Conservation (phyloP, 2,888 invertebrate species). For the Mechanitis messenoides region DNA sequence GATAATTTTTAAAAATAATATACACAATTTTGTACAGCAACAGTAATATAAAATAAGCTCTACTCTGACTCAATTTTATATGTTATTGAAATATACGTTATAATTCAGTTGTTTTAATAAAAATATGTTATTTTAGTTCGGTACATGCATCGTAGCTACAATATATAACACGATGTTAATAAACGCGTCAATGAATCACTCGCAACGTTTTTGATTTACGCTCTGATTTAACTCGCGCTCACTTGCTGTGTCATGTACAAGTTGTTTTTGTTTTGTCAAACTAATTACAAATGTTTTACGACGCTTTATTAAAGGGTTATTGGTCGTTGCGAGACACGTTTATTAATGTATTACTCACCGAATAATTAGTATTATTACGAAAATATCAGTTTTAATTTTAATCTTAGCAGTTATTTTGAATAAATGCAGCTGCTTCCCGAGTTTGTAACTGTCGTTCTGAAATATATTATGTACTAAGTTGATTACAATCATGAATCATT, state of each 20-base stretch:
- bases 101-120: slow-evolving; percentile 5
- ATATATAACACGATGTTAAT: slow-evolving; percentile 29
- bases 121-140: background rate
- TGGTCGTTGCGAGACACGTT: slow-evolving; percentile 1
- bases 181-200: slow-evolving; percentile 44
- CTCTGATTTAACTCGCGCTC: slow-evolving; percentile 51
- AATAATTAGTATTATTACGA: too few species aligned
- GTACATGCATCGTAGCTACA: background rate
- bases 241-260: slow-evolving; percentile 37
- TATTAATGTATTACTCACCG: slow-evolving; percentile 1
- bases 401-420: too few species aligned
- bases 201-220: slow-evolving; percentile 54
- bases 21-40: too few species aligned
- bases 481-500: background rate
- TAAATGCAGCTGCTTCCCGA: background rate
- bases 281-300: slow-evolving; percentile 6
- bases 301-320: slow-evolving; percentile 5
- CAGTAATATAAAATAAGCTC: background rate
- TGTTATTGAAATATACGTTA: background rate
- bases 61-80: background rate
- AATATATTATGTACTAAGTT: too few species aligned
- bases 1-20: too few species aligned
- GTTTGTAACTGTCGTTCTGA: background rate
- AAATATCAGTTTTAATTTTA: too few species aligned
- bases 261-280: slow-evolving; percentile 7